Evolutionary conservation across 2,113 vertebrate genomes (phyloP).

Genomic region (Gasterosteus nipponicus): DNA sequence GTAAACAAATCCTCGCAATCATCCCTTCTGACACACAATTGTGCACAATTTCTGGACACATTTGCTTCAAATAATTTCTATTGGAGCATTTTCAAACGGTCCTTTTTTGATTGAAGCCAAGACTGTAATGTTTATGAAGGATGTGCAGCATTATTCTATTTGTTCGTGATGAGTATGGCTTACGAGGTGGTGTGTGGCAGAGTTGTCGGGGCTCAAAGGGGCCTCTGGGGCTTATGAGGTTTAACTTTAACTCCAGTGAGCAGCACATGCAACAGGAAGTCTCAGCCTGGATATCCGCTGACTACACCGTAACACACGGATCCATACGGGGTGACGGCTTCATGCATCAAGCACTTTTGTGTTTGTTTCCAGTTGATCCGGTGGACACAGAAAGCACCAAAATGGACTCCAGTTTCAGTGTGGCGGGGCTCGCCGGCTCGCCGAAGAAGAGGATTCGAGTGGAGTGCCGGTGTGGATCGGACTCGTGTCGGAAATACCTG

Average conservation of each 20-base stretch:
- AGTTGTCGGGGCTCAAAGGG: too few relatives aligned
- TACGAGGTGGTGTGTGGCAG: too few relatives aligned
- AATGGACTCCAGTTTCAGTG: slow-evolving; percentile 90
- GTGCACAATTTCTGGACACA: too few relatives aligned
- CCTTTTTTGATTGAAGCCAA: too few relatives aligned
- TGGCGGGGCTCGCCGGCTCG: slow-evolving; percentile 82
- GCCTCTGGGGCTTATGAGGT: too few relatives aligned
- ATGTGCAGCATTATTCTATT: too few relatives aligned
- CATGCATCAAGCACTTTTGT: background rate
- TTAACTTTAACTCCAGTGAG: background rate
- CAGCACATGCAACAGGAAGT: background rate
- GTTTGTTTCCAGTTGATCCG: slow-evolving; percentile 84
- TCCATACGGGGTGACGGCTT: background rate
- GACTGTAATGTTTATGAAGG: too few relatives aligned
- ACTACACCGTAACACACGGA: background rate
- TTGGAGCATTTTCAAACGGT: too few relatives aligned
- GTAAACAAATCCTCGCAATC: too few relatives aligned
- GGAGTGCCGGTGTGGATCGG: slow-evolving; percentile 89
- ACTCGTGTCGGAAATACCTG: slow-evolving; percentile 88
- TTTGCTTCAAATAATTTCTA: too few relatives aligned
- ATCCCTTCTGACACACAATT: too few relatives aligned
- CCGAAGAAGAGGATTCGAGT: slow-evolving; percentile 87
- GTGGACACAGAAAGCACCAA: slow-evolving; percentile 89
- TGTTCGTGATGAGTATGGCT: too few relatives aligned
- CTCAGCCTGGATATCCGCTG: background rate